phyloP scores from a whole-genome alignment of 2,888 invertebrate species.

The Caradrina clavipalpis region DNA sequence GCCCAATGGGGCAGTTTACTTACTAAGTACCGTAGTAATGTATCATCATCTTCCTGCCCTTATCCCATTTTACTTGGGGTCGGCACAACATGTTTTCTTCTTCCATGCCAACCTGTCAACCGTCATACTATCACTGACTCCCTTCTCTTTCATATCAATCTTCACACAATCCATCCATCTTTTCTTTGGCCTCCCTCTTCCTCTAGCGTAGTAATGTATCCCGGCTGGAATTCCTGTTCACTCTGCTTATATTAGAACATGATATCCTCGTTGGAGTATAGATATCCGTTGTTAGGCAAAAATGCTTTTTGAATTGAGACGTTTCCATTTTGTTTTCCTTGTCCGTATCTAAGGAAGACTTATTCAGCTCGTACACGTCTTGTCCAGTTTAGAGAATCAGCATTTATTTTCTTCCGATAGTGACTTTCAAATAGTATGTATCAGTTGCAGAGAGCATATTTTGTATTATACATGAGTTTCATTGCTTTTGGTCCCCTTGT shows the following conservation, averaged over 20 bases:
- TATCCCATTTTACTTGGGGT: too few species aligned
- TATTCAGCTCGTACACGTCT: conserved; percentile 7
- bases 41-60: too few species aligned
- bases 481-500: not conserved
- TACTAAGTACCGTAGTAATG: not conserved
- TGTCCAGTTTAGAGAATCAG: conserved; percentile 18
- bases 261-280: conserved; percentile 2
- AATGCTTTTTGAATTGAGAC: conserved; percentile 11
- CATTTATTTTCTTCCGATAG: not conserved
- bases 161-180: too few species aligned
- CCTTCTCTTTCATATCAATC: too few species aligned
- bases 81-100: too few species aligned
- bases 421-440: conserved; percentile 20
- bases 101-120: too few species aligned
- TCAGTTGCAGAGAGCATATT: conserved; percentile 27
- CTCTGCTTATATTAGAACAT: conserved; percentile 18
- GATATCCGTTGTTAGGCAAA: conserved; percentile 23
- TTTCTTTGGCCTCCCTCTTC: too few species aligned
- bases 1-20: too few species aligned
- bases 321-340: conserved; percentile 15
- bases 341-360: not conserved
- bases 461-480: conserved; percentile 8
- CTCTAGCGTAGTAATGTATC: not conserved
- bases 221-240: not conserved
- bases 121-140: too few species aligned